Evolutionary conservation across 2,797 vertebrate genomes (phyloP), one percentile per base, ranked within the genome.

Genomic region (Pristis pectinata): DNA sequence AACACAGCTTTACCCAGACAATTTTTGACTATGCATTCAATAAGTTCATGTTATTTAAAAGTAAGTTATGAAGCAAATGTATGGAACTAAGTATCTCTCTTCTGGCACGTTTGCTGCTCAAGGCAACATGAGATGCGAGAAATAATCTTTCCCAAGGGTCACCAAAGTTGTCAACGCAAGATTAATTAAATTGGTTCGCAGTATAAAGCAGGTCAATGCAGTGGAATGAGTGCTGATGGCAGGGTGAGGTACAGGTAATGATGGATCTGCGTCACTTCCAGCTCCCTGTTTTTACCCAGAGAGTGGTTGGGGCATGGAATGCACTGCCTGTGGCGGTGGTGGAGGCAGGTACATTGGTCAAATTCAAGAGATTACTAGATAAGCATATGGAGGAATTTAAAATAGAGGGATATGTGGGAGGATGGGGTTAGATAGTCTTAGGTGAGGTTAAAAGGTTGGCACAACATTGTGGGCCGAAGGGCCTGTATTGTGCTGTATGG

Each of bases 161-260:
- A 37, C 19, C 9, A 67, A 91, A 91, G 19, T 37, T 91, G 87
- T 64, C 87, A 91, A 37, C n/a, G 17, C 7, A 91, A 67, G 59
- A 91, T 91, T 91, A 91, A 91, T 91, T 64, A 67, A 91, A 67
- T 67, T 61, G 91, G 8, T 41, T 22, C 37, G 41, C 56, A 89
- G 41, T 44, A 27, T 2, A 9, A 27, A 83, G 44, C 80, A 83
- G 80, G 44, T 83, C 80, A 83, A 22, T 27, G 22, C 44, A 27
- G 22, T 83, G 80, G 27, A 49, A 83, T 49, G 1, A 79, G 10
- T 11, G 19, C 49, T 67, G 22, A 22, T 15, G 74, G 74, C 30
- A 34, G 9, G 3, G 70, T 3, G 72, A 27, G 72, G 7, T 9
- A 76, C 10, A 76, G 53, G 27, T 82, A 85, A 89, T 15, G 56